Conservation (phyloP, 2,888 invertebrate genomes). For the Pseudeuparius sepicola region DNA sequence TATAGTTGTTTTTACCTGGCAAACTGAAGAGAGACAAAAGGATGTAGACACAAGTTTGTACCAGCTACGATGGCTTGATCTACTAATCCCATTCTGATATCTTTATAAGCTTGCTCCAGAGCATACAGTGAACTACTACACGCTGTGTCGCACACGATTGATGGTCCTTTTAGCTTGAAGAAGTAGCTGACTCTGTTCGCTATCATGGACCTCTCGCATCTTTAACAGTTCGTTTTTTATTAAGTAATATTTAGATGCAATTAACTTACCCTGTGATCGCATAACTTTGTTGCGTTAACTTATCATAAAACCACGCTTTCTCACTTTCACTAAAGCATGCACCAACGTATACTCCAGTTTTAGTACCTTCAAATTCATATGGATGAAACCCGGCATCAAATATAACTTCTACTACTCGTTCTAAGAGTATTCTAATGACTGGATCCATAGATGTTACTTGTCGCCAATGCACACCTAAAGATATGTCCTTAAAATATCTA, state of each 20-base stretch:
- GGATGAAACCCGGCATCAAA: slow-evolving; percentile 59
- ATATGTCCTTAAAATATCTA: slow-evolving; percentile 7
- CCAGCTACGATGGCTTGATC: slow-evolving; percentile 86
- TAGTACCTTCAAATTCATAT: slow-evolving; percentile 54
- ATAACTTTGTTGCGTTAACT: slow-evolving; percentile 36
- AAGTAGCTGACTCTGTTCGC: slow-evolving; percentile 84
- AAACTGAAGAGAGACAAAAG: slow-evolving; percentile 81
- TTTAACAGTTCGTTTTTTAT: slow-evolving; percentile 10
- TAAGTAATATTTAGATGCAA: too few species aligned
- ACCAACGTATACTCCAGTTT: slow-evolving; percentile 72
- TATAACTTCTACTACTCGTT: slow-evolving; percentile 48
- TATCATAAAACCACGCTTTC: slow-evolving; percentile 58
- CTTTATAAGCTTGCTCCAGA: slow-evolving; percentile 67
- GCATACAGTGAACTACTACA: slow-evolving; percentile 90
- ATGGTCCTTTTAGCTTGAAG: slow-evolving; percentile 83
- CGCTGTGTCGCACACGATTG: slow-evolving; percentile 80
- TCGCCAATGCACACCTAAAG: slow-evolving; percentile 32
- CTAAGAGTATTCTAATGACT: slow-evolving; percentile 47
- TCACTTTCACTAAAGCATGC: slow-evolving; percentile 69
- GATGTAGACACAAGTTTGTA: slow-evolving; percentile 74
- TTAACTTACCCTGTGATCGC: slow-evolving; percentile 20
- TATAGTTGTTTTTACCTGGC: slow-evolving; percentile 52
- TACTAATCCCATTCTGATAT: slow-evolving; percentile 69
- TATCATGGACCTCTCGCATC: slow-evolving; percentile 69
- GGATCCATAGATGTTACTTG: slow-evolving; percentile 51